Evolutionary conservation across 2,113 vertebrate species (phyloP).

Genomic region (Rhynchomys soricoides): DNA sequence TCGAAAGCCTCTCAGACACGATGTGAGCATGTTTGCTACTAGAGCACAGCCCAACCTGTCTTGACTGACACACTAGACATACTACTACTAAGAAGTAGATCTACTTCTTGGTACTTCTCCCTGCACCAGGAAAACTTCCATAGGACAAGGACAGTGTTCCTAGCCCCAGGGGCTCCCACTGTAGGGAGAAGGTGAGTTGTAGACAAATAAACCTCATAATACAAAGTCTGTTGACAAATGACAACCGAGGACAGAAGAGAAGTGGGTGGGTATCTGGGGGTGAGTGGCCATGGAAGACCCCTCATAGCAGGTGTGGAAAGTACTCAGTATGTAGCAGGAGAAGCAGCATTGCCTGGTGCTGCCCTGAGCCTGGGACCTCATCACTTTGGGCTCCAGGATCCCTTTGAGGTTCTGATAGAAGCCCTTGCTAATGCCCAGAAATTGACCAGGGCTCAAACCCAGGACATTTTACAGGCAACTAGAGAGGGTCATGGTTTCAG

Average conservation of each 20-base stretch:
- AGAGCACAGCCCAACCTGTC: background rate
- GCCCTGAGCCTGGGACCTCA: background rate
- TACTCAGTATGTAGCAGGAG: background rate
- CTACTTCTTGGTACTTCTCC: no score
- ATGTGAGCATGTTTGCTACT: background rate
- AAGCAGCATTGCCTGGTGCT: fast-evolving
- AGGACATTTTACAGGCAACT: background rate
- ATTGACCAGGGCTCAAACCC: background rate
- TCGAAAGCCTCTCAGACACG: background rate
- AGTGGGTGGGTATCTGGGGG: background rate
- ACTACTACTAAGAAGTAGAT: no score
- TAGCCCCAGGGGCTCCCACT: background rate
- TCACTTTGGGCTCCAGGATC: background rate
- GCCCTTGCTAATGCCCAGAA: background rate
- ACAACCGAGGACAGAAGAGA: background rate
- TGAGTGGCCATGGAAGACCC: background rate
- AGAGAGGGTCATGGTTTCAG: background rate
- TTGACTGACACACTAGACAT: background rate
- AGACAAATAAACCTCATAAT: background rate
- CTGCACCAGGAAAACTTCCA: background rate
- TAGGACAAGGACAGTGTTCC: background rate
- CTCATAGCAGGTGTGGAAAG: fast-evolving
- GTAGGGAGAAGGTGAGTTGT: background rate
- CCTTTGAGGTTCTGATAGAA: no score
- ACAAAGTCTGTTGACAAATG: background rate